Conservation (phyloP, 2,113 vertebrate species). For the Lichenostomus cassidix region DNA sequence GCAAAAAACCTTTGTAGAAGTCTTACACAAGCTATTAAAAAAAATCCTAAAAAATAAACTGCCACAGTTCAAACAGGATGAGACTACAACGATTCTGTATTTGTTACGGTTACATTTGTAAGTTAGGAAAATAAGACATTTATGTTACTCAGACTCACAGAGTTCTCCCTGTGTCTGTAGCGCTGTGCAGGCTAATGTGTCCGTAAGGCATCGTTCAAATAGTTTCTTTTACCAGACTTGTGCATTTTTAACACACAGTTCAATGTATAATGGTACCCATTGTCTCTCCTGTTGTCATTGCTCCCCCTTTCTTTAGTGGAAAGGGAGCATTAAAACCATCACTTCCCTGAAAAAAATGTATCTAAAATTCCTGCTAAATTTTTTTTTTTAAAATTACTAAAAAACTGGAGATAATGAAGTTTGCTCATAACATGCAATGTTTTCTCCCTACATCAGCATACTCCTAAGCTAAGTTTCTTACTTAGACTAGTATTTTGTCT, state of each 20-base stretch:
- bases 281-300: not conserved
- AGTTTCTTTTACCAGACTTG: not conserved
- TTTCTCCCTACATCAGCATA: not conserved
- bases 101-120: not conserved
- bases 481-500: not conserved
- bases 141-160: not conserved
- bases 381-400: not conserved
- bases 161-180: not conserved
- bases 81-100: not conserved
- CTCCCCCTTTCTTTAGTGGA: not conserved
- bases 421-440: not conserved
- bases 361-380: not conserved
- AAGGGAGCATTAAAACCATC: not conserved
- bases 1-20: not conserved
- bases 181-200: not conserved
- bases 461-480: not conserved
- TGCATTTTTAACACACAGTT: not conserved
- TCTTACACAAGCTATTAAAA: not conserved
- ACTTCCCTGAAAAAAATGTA: not conserved
- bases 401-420: not conserved
- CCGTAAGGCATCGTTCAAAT: not conserved
- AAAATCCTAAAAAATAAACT: not conserved
- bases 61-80: not conserved
- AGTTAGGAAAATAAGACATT: not conserved
- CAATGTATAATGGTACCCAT: not conserved